phyloP scores from a whole-genome alignment of 2,888 invertebrate genomes.

The Antheraea assamensis region DNA sequence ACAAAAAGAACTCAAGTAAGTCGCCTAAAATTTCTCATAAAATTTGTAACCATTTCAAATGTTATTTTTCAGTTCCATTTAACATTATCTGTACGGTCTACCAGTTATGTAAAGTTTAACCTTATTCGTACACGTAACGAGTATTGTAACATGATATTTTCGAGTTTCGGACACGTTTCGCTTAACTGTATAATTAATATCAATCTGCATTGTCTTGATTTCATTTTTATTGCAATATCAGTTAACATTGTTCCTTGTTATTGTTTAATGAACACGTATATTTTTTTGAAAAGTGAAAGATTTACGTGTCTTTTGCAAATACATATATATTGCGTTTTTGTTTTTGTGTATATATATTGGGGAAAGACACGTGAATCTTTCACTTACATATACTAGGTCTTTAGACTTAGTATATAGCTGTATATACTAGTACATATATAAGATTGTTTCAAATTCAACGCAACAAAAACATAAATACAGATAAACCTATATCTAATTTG shows the following conservation, averaged over 20 bases:
- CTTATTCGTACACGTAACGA: conserved; percentile 11
- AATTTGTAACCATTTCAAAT: conserved; percentile 1
- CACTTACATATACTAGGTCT: no score
- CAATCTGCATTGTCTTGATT: conserved; percentile 2
- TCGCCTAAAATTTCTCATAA: background rate
- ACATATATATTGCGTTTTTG: no score
- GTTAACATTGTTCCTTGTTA: conserved; percentile 11
- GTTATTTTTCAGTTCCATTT: background rate
- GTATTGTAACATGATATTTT: conserved; percentile 7
- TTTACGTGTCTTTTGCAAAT: background rate
- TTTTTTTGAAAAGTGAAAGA: conserved; percentile 1
- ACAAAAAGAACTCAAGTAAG: no score
- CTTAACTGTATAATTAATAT: conserved; percentile 5
- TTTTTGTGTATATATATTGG: no score
- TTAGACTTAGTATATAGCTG: no score
- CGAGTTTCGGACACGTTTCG: conserved; percentile 7
- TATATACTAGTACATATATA: no score
- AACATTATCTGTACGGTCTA: conserved; percentile 3
- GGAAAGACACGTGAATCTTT: no score
- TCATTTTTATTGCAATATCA: conserved; percentile 8
- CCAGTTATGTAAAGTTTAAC: conserved; percentile 13
- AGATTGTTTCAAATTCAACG: background rate
- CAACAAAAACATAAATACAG: background rate
- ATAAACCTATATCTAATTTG: no score
- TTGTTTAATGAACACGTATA: background rate